Evolutionary conservation across 2,888 invertebrate genomes (phyloP).

Genomic region (Standfussiana lucernea): DNA sequence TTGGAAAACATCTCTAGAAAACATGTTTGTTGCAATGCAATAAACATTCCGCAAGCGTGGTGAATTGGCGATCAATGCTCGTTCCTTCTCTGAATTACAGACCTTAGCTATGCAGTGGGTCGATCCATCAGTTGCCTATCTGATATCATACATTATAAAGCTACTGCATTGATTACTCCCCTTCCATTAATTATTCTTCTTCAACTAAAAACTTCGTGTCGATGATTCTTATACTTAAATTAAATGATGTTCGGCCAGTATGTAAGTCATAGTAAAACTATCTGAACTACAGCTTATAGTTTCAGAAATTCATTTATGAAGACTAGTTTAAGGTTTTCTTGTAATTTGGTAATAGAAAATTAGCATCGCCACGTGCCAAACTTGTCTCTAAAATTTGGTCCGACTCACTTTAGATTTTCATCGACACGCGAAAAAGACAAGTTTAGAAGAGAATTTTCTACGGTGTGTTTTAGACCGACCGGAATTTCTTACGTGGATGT

Average conservation of each 20-base stretch:
- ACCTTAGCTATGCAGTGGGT: not conserved
- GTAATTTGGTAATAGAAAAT: conserved; percentile 8
- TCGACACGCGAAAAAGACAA: not conserved
- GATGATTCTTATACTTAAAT: not conserved
- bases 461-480: not conserved
- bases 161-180: too few relatives aligned
- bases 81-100: not conserved
- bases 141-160: not conserved
- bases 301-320: conserved; percentile 9
- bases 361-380: not conserved
- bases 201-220: not conserved
- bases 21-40: not conserved
- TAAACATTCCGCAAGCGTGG: not conserved
- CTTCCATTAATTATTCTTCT: not conserved
- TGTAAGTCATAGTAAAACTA: not conserved
- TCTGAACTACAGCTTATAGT: conserved; percentile 8
- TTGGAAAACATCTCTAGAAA: not conserved
- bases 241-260: not conserved
- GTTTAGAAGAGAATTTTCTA: not conserved
- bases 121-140: too few relatives aligned
- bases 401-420: not conserved
- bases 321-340: conserved; percentile 7
- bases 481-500: not conserved
- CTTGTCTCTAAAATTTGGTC: not conserved
- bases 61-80: not conserved